phyloP scores from a whole-genome alignment of 2,888 invertebrate species.

The Pterostichus niger region DNA sequence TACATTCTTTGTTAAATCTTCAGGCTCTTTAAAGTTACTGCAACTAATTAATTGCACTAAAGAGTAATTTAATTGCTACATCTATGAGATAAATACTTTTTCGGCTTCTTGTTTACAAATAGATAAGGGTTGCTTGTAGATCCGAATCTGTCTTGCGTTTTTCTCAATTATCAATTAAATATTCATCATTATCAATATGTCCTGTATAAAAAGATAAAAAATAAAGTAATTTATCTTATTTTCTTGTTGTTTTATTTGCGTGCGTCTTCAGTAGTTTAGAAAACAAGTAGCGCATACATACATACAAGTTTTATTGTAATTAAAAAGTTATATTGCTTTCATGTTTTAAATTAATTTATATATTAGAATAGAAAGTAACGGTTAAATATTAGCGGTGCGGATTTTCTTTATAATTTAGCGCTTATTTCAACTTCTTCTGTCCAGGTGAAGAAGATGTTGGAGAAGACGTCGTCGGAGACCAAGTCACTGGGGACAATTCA shows the following conservation, averaged over 20 bases:
- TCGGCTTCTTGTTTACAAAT: background rate
- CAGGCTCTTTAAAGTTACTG: background rate
- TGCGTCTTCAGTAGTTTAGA: background rate
- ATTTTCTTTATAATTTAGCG: too few species aligned
- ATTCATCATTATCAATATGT: too few species aligned
- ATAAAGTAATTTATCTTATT: background rate
- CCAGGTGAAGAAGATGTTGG: constrained; percentile 85
- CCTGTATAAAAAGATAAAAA: too few species aligned
- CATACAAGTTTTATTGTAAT: too few species aligned
- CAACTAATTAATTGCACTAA: background rate
- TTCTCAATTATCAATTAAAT: too few species aligned
- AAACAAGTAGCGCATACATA: background rate
- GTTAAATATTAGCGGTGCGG: too few species aligned
- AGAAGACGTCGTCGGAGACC: constrained; percentile 83
- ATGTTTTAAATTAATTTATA: too few species aligned
- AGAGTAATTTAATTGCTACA: background rate
- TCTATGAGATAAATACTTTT: too few species aligned
- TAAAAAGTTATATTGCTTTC: too few species aligned
- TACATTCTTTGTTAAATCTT: background rate
- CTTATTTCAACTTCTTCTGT: constrained; percentile 66
- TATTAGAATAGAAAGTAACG: too few species aligned
- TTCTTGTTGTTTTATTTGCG: background rate
- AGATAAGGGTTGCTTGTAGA: too few species aligned
- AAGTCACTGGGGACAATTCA: constrained; percentile 83
- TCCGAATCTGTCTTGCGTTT: too few species aligned